phyloP scores from a whole-genome alignment of 2,888 invertebrate species.

The Mythimna ferrago region DNA sequence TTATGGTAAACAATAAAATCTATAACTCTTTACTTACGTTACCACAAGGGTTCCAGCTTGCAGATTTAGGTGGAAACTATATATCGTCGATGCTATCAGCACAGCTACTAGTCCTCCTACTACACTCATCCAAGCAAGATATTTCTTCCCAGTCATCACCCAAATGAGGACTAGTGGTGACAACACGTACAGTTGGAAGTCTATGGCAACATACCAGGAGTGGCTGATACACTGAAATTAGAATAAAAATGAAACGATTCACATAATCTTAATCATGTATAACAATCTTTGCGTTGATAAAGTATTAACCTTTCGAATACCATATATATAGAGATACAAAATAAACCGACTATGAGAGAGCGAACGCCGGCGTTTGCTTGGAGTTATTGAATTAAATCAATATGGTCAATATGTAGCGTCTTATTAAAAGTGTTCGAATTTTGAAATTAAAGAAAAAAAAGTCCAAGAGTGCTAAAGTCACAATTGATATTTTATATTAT shows the following conservation, averaged over 20 bases:
- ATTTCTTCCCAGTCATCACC: conserved; percentile 67
- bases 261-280: neutral
- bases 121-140: conserved; percentile 70
- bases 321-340: too few relatives aligned
- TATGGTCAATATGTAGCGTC: too few relatives aligned
- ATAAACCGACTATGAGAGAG: too few relatives aligned
- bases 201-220: conserved; percentile 75
- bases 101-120: conserved; percentile 44
- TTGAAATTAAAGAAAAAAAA: too few relatives aligned
- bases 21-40: conserved; percentile 42
- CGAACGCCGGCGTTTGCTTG: too few relatives aligned
- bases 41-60: conserved; percentile 42
- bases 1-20: neutral
- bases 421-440: too few relatives aligned
- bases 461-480: too few relatives aligned
- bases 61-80: conserved; percentile 56
- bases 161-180: conserved; percentile 75
- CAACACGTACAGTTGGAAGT: conserved; percentile 73
- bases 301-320: too few relatives aligned
- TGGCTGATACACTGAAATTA: conserved; percentile 74
- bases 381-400: too few relatives aligned
- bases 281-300: neutral
- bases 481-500: too few relatives aligned
- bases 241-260: neutral
- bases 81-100: conserved; percentile 53